Percentiles rank a stretch among this genome's conserved stretches.
Evolutionary conservation across 2,888 invertebrate genomes (phyloP).

Genomic region (Agrypnus murinus): DNA sequence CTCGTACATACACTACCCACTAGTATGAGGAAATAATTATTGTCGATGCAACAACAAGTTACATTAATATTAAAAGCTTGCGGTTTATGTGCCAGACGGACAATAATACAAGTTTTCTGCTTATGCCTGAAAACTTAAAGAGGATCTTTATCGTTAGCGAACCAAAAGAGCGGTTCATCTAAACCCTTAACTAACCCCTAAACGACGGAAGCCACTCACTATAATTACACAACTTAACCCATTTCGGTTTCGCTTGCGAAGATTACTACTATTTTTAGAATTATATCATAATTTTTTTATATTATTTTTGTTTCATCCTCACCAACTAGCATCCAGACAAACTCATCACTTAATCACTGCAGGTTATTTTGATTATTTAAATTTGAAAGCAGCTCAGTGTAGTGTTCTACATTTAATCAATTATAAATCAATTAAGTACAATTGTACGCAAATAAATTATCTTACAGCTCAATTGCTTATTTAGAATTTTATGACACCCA

Average conservation of each 20-base stretch:
- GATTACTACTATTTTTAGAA: constrained; percentile 16
- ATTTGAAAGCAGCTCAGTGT: no score
- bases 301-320: no score
- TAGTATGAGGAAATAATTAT: no score
- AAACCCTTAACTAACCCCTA: constrained; percentile 19
- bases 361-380: no score
- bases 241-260: constrained; percentile 7
- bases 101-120: constrained; percentile 25
- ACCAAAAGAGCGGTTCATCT: constrained; percentile 18
- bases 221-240: constrained; percentile 28
- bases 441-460: not conserved
- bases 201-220: constrained; percentile 32
- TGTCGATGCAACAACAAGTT: not conserved
- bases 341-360: no score
- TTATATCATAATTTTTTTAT: no score
- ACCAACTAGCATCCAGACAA: no score
- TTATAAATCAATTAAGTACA: not conserved
- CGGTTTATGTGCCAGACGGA: constrained; percentile 2
- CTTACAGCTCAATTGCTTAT: not conserved
- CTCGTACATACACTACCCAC: no score
- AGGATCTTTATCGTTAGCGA: constrained; percentile 23
- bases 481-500: not conserved
- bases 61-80: not conserved
- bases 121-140: constrained; percentile 30
- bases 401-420: constrained; percentile 2